Evolutionary conservation across 1,140 invertebrate species (phyloP).

Genomic region (Liolophura sinensis): DNA sequence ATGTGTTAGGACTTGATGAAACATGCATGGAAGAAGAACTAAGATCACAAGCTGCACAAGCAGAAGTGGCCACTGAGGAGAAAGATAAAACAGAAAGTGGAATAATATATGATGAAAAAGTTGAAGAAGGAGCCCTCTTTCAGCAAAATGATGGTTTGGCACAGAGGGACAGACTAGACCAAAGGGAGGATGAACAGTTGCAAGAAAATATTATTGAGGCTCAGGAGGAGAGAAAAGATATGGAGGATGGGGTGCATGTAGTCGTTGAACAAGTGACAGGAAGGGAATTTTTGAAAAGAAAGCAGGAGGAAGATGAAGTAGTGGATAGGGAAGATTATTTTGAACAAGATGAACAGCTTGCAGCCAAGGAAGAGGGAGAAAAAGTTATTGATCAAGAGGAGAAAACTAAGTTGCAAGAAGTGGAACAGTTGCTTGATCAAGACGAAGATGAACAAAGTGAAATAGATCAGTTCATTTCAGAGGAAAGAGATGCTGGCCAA

Average conservation of each 20-base stretch:
- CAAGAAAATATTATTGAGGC: conserved; percentile 2
- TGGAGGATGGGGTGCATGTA: background rate
- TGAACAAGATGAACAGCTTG: background rate
- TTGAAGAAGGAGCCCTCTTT: too few species aligned
- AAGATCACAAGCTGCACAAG: background rate
- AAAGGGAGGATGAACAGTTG: too few species aligned
- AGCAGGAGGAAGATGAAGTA: background rate
- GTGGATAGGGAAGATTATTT: background rate
- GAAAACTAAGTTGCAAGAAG: conserved; percentile 6
- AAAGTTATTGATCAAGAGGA: conserved; percentile 3
- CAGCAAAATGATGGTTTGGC: too few species aligned
- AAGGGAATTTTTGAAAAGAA: background rate
- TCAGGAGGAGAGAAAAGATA: background rate
- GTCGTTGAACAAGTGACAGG: background rate
- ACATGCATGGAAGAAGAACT: background rate
- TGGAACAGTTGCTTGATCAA: conserved; percentile 9
- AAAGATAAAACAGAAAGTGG: background rate
- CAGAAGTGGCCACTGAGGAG: background rate
- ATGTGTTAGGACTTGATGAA: background rate
- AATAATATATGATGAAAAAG: conserved; percentile 7
- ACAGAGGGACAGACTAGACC: too few species aligned
- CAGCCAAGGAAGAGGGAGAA: conserved; percentile 7
- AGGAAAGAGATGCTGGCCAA: too few species aligned
- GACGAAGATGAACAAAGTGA: too few species aligned
- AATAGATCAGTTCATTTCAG: too few species aligned